A percentile compares a stretch with the other conserved stretches of the same genome.
phyloP scores from a whole-genome alignment of 2,113 vertebrate species.

The Craseonycteris thonglongyai region DNA sequence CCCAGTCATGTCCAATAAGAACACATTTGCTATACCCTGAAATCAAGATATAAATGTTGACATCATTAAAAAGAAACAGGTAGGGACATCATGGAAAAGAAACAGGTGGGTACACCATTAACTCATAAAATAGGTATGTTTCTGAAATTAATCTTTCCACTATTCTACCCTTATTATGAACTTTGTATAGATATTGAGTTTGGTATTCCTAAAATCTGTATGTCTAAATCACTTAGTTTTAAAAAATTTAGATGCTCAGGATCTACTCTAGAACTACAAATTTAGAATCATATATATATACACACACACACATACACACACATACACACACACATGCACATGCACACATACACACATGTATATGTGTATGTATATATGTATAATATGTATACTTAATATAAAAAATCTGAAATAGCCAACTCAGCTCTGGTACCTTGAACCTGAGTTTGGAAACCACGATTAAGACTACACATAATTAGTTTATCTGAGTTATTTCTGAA shows the following conservation, averaged over 20 bases:
- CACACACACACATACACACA: no score
- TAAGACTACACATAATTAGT: background rate
- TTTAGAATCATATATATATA: background rate
- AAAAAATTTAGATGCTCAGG: background rate
- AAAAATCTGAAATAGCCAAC: background rate
- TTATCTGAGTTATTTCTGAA: background rate
- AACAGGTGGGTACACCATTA: background rate
- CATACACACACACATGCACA: no score
- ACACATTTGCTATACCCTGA: conserved; percentile 96
- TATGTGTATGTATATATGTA: no score
- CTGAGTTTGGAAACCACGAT: background rate
- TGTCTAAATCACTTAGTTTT: background rate
- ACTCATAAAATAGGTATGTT: background rate
- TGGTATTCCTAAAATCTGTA: background rate
- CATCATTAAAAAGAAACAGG: conserved; percentile 24
- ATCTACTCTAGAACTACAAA: background rate
- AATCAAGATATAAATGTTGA: conserved; percentile 65
- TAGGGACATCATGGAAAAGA: conserved; percentile 17
- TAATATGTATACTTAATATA: no score
- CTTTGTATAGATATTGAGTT: background rate
- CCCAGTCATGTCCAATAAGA: conserved; percentile 97
- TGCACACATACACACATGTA: no score
- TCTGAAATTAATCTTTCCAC: background rate
- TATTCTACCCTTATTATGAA: background rate
- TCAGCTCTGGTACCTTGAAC: background rate